Evolutionary conservation across 2,888 invertebrate genomes (phyloP).

Genomic region (Nasonovia ribisnigri): DNA sequence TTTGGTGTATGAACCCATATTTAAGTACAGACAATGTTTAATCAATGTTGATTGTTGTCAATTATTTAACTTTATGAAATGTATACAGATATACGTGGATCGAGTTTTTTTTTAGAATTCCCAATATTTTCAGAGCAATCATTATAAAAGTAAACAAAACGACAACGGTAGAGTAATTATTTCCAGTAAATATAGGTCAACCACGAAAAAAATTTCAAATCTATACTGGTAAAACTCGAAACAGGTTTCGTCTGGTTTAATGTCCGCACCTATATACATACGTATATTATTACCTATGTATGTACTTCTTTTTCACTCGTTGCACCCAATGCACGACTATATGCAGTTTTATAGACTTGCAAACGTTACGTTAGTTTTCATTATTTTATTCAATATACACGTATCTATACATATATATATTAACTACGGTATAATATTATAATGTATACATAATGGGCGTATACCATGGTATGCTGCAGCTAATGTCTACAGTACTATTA

Average conservation of each 20-base stretch:
- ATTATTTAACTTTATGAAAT: too few species aligned
- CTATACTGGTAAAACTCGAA: neutral
- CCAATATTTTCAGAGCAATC: neutral
- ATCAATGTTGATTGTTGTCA: neutral
- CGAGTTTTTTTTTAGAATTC: neutral
- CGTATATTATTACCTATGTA: neutral
- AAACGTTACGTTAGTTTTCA: neutral
- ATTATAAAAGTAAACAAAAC: neutral
- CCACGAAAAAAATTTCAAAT: neutral
- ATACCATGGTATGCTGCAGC: too few species aligned
- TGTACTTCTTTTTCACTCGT: neutral
- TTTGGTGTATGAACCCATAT: too few species aligned
- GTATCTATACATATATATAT: neutral
- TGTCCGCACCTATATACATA: neutral
- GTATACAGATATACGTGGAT: neutral
- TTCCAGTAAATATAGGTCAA: neutral
- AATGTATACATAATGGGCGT: neutral
- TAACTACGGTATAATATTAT: neutral
- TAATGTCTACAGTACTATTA: neutral
- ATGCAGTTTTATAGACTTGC: neutral
- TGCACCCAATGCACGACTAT: neutral
- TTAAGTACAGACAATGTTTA: neutral
- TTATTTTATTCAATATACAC: neutral
- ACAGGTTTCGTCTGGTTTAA: neutral
- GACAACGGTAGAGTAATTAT: neutral